Base-by-base conservation (phyloP, 2,888 invertebrate species). In the Morpho deidamia region DNA sequence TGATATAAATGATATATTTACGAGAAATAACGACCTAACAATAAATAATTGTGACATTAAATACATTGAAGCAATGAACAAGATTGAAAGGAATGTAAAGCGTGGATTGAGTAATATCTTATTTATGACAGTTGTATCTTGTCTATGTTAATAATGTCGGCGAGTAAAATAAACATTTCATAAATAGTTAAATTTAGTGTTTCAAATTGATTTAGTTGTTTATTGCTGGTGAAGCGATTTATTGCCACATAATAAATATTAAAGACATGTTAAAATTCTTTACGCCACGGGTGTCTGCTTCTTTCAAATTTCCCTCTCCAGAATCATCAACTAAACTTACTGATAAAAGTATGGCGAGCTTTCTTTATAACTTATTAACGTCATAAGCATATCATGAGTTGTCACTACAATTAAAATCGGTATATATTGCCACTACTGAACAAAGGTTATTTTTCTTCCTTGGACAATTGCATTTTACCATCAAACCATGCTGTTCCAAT, bases 1-100 rank as follows among this genome's bases (percentile, higher is more conserved):
- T 66, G 64, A 65, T 61, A 61, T 61, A 59, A 63, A 65, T 60
- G 60, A 61, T 62, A 58, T 61, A 63, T 65, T 65, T 67, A 66
- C 63, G 62, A 66, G 62, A 60, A 61, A 56, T 63, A 62, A 66
- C 63, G 60, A 9, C 53, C 51, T 33, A 52, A 11, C 39, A 35
- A 41, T 42, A 42, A 35, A 58, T 57, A 63, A 66, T 66, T 66
- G 66, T 62, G 65, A 59, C 62, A 61, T 60, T 60, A 62, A 61
- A 60, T 60, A 61, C 62, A 62, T 62, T 64, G 63, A 54, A 49
- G 53, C 64, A 63, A 62, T 65, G 60, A 59, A 56, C 50, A 51
- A 51, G 58, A 62, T 65, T 62, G 64, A 54, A 40, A 9, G 49
- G 49, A 49, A 63, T 63, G 61, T 49, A 45, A 56, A 39, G 34